Evolutionary conservation across 2,797 vertebrate genomes (phyloP), one percentile per base, ranked within the genome.

Genomic region (Pseudochirops corinnae): DNA sequence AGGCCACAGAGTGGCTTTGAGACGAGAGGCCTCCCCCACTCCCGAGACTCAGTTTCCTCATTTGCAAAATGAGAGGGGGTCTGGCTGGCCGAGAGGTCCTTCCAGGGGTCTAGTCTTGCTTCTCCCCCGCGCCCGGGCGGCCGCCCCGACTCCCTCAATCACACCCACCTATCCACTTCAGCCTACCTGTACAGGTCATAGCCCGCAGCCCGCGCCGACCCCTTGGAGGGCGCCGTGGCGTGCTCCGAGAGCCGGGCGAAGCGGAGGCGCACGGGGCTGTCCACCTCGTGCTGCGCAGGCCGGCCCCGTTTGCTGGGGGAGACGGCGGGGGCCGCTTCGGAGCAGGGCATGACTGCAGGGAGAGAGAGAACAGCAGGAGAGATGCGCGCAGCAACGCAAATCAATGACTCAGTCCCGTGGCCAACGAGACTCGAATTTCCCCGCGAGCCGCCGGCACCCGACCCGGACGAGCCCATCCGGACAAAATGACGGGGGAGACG

Each of bases 111-210:
- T 24, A 6, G 31, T 31, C 57, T 29, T 2, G 21, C 33, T 53
- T 56, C 24, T 52, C 21, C 46, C 29, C 57, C 1, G 0, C 16
- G 18, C 33, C 39, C 33, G 4, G 55, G 11, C 9, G 3, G 56
- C 0, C 7, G 26, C 3, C 56, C 26, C 12, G 10, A 1, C 60
- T 33, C 60, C 14, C 4, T n/a, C 31, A 13, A 13, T 33, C 31
- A 62, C 58, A 33, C 58, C 11, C 58, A 16, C 33, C 31, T 0
- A 56, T 24, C 14, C 14, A 18, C 62, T 5, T 53, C 10, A 52
- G 33, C 98, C 97, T 96, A 99, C 99, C 99, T 99, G 99, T 99
- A 99, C 0, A 99, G 98, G 90, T 99, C 99, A 94, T 99, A 99
- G 82, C 99, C 99, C 0, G 99, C 99, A 0, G 99, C 99, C 93